Evolutionary conservation across 2,113 vertebrate species (phyloP).

Genomic region (Ophthalmolycus amberensis): DNA sequence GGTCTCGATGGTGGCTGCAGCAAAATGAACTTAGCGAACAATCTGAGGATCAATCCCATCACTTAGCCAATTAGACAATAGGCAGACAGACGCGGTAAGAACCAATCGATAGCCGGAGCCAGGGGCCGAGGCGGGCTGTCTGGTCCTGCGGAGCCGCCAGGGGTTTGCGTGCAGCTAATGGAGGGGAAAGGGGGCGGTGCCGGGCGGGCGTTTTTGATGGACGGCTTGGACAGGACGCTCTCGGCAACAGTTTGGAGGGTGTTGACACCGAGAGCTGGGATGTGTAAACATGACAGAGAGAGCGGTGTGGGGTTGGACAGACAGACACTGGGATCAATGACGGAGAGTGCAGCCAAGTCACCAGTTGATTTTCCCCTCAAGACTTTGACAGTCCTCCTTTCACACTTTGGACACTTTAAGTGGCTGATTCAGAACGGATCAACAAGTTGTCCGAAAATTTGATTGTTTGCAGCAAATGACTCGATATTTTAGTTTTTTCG

Average conservation of each 20-base stretch:
- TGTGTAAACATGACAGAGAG: constrained; percentile 65
- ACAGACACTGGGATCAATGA: constrained; percentile 58
- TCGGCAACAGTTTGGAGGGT: constrained; percentile 35
- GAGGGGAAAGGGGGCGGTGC: constrained; percentile 58
- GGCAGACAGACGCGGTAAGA: constrained; percentile 82
- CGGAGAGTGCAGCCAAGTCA: constrained; percentile 37
- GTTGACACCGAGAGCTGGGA: constrained; percentile 40
- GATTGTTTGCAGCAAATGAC: constrained; percentile 22
- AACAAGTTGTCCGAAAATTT: constrained; percentile 46
- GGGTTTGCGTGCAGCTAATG: constrained; percentile 72
- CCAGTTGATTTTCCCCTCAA: constrained; percentile 44
- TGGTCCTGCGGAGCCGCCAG: constrained; percentile 60
- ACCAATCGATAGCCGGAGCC: constrained; percentile 83
- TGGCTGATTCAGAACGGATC: constrained; percentile 39
- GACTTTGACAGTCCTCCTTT: constrained; percentile 66
- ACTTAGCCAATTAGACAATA: constrained; percentile 86
- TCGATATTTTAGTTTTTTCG: constrained; percentile 29
- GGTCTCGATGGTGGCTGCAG: constrained; percentile 64
- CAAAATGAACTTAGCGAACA: constrained; percentile 81
- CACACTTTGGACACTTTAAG: constrained; percentile 72
- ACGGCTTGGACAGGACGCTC: constrained; percentile 46
- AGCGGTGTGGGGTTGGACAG: constrained; percentile 34
- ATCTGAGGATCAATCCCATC: constrained; percentile 85
- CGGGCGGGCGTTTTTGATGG: constrained; percentile 38
- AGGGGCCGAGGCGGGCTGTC: constrained; percentile 74